Percentiles rank a stretch among this genome's conserved stretches.
Conservation (phyloP, 2,888 invertebrate species). For the Philereme vetulata region DNA sequence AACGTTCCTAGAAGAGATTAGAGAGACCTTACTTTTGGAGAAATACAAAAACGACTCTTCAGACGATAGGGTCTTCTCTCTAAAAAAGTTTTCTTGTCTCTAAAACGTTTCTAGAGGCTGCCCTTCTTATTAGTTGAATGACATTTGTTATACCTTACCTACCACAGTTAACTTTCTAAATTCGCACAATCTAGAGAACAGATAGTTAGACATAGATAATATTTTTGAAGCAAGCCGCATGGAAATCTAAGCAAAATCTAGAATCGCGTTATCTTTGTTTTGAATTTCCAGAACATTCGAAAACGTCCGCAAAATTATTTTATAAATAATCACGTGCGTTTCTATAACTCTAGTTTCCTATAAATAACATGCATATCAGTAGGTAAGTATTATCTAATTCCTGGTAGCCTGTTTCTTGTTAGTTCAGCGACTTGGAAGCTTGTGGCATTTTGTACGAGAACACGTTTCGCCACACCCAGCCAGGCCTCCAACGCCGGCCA, state of each 20-base stretch:
- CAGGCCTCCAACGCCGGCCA: constrained; percentile 73
- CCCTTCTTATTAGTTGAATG: too few relatives aligned
- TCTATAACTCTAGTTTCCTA: constrained; percentile 1
- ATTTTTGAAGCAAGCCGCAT: too few relatives aligned
- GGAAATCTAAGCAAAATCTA: background rate
- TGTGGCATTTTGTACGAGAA: constrained; percentile 55
- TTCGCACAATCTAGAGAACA: too few relatives aligned
- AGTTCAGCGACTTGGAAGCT: constrained; percentile 44
- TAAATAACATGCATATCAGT: constrained; percentile 2
- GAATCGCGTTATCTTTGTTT: constrained; percentile 33
- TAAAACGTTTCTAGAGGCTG: too few relatives aligned
- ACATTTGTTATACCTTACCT: too few relatives aligned
- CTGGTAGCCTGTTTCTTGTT: constrained; percentile 52
- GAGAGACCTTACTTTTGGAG: too few relatives aligned
- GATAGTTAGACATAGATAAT: too few relatives aligned
- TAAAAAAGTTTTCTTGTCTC: too few relatives aligned
- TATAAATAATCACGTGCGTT: constrained; percentile 43
- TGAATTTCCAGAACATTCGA: constrained; percentile 28
- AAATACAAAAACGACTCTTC: too few relatives aligned
- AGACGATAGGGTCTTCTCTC: too few relatives aligned
- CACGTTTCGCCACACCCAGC: constrained; percentile 78
- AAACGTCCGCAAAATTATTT: constrained; percentile 40
- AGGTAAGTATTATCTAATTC: constrained; percentile 38
- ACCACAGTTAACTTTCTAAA: too few relatives aligned
- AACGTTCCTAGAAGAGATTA: too few relatives aligned